These are phyloP conservation scores for Scatophagus argus DNA, from an alignment of 2,113 vertebrate genomes.

Conservation along the genomic window DNA sequence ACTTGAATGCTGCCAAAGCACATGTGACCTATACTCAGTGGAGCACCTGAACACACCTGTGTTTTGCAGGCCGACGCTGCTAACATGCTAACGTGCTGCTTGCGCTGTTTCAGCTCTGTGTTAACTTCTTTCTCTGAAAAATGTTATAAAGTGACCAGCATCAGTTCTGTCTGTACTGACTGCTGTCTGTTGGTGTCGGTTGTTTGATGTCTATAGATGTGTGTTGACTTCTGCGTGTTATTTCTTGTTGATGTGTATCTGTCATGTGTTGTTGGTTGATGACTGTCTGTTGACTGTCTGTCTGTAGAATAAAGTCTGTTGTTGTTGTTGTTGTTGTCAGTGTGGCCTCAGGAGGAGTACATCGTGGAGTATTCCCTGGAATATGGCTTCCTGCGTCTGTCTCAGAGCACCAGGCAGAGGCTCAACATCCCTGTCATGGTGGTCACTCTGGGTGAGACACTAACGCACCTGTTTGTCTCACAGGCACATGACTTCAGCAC, in stretches of 20 bases:
- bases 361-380: constrained; percentile 98
- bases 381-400: constrained; percentile 96
- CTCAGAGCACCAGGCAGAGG: constrained; percentile 93
- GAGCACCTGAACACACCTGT: too few relatives aligned
- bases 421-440: constrained; percentile 99
- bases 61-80: too few relatives aligned
- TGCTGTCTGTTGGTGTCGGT: too few relatives aligned
- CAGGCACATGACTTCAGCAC: neutral
- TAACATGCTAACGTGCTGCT: too few relatives aligned
- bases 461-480: neutral
- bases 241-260: neutral
- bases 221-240: too few relatives aligned
- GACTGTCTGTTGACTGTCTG: neutral
- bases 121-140: too few relatives aligned
- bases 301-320: neutral
- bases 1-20: too few relatives aligned
- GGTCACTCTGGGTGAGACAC: constrained; percentile 91
- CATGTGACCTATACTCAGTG: too few relatives aligned
- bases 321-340: constrained; percentile 71
- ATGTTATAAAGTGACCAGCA: too few relatives aligned
- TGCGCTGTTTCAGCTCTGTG: too few relatives aligned
- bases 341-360: constrained; percentile 97
- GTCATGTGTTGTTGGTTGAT: too few relatives aligned
- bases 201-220: neutral
- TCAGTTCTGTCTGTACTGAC: too few relatives aligned